Percentiles rank a stretch among this genome's conserved stretches.
These are phyloP conservation scores for Corythaeola cristata DNA, from an alignment of 2,113 vertebrate genomes.

Conservation along the genomic window DNA sequence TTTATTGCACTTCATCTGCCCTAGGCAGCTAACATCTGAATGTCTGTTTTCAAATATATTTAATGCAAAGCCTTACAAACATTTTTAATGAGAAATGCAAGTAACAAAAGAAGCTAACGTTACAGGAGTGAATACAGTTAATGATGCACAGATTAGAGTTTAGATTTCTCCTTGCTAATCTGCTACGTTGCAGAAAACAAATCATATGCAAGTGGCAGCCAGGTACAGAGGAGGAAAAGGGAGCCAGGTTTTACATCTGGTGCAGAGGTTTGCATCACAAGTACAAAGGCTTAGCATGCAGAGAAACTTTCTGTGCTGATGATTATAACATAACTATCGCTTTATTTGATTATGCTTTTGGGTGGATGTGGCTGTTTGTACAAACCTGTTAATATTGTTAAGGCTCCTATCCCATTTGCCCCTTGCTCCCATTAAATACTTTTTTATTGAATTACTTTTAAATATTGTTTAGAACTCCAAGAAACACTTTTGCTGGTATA, in stretches of 20 bases:
- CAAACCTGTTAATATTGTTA: slow-evolving; percentile 61
- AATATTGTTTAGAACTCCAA: slow-evolving; percentile 11
- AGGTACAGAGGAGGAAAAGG: neutral
- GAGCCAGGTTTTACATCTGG: slow-evolving; percentile 50
- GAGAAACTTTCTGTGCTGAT: slow-evolving; percentile 20
- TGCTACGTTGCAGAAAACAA: slow-evolving; percentile 33
- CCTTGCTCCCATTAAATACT: neutral
- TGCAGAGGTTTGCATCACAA: neutral
- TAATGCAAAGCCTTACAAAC: neutral
- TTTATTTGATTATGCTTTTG: slow-evolving; percentile 50
- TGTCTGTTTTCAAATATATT: neutral
- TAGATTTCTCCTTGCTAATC: neutral
- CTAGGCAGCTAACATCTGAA: neutral
- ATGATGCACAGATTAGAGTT: neutral
- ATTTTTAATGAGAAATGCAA: neutral
- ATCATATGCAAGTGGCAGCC: neutral
- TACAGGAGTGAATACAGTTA: neutral
- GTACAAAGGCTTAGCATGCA: neutral
- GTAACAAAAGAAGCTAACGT: neutral
- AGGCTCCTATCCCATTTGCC: slow-evolving; percentile 19
- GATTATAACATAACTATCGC: slow-evolving; percentile 27
- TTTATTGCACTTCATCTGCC: neutral
- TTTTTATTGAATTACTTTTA: slow-evolving; percentile 38
- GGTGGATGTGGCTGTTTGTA: slow-evolving; percentile 12
- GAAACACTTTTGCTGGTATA: slow-evolving; percentile 14